Conservation (phyloP, 2,888 invertebrate genomes). For the Melolontha melolontha region DNA sequence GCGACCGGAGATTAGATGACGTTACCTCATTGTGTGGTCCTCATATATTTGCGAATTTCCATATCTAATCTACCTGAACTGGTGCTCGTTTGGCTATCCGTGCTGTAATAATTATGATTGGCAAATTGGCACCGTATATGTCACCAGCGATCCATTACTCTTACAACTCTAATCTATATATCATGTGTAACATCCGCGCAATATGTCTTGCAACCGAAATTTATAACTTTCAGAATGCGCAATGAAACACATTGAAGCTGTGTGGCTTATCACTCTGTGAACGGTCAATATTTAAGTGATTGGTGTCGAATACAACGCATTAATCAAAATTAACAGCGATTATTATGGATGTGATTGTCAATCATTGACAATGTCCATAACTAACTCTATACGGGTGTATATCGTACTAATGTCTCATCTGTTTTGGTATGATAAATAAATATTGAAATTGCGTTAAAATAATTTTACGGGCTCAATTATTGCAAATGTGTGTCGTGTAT, state of each 20-base stretch:
- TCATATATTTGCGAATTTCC: conserved; percentile 34
- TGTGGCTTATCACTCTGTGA: conserved; percentile 25
- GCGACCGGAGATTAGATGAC: conserved; percentile 40
- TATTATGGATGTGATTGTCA: conserved; percentile 22
- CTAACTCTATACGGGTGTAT: no score
- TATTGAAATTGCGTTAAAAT: no score
- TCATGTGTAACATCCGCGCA: conserved; percentile 40
- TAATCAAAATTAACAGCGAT: conserved; percentile 26
- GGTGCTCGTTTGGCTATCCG: conserved; percentile 26
- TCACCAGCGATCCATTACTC: conserved; percentile 38
- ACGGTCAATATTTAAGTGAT: conserved; percentile 32
- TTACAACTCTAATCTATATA: conserved; percentile 38
- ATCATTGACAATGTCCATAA: conserved; percentile 1
- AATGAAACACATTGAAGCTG: conserved; percentile 5
- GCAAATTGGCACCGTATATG: conserved; percentile 42
- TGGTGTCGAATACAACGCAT: conserved; percentile 25
- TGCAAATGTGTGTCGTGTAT: no score
- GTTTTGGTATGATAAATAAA: no score
- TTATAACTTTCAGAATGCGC: conserved; percentile 40
- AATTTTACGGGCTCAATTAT: no score
- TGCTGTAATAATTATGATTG: conserved; percentile 39
- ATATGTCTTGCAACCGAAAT: conserved; percentile 42
- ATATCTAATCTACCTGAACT: conserved; percentile 38
- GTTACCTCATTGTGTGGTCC: conserved; percentile 38
- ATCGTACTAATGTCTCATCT: no score